phyloP scores from a whole-genome alignment of 2,888 invertebrate species.

The Yponomeuta plumbellus region DNA sequence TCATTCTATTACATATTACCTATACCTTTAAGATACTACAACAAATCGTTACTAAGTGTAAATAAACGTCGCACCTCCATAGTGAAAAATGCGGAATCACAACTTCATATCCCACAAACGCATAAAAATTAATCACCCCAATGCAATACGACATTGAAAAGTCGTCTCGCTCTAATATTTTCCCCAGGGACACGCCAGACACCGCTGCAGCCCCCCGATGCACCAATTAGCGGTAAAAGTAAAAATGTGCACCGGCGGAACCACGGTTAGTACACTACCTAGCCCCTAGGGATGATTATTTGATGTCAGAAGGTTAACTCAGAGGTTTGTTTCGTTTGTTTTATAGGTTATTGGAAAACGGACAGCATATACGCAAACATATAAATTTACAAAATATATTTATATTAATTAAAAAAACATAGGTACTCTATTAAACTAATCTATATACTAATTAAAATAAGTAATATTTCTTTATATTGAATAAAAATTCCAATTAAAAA shows the following conservation, averaged over 20 bases:
- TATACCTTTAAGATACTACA: too few relatives aligned
- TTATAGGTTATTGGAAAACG: too few relatives aligned
- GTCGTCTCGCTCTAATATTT: constrained; percentile 42
- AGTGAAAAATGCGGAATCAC: background rate
- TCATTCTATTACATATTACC: too few relatives aligned
- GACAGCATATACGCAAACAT: too few relatives aligned
- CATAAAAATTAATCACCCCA: constrained; percentile 2
- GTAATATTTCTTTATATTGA: too few relatives aligned
- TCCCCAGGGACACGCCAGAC: constrained; percentile 54
- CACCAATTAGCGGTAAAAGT: constrained; percentile 73
- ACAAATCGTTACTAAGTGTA: too few relatives aligned
- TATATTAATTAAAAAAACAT: too few relatives aligned
- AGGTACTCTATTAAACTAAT: too few relatives aligned
- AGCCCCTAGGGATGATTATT: constrained; percentile 26
- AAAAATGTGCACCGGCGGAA: constrained; percentile 69
- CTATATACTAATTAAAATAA: too few relatives aligned
- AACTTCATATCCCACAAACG: background rate
- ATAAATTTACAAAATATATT: too few relatives aligned
- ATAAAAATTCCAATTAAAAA: too few relatives aligned
- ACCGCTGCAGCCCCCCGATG: constrained; percentile 56
- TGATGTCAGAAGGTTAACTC: background rate
- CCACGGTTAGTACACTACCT: constrained; percentile 46
- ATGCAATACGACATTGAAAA: constrained; percentile 53
- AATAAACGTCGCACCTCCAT: background rate
- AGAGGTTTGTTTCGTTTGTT: background rate